A percentile compares a stretch with the other conserved stretches of the same genome.
These are phyloP conservation scores for Pseudolaguvia tuberculata DNA, from an alignment of 2,113 vertebrate species.

Conservation along the genomic window DNA sequence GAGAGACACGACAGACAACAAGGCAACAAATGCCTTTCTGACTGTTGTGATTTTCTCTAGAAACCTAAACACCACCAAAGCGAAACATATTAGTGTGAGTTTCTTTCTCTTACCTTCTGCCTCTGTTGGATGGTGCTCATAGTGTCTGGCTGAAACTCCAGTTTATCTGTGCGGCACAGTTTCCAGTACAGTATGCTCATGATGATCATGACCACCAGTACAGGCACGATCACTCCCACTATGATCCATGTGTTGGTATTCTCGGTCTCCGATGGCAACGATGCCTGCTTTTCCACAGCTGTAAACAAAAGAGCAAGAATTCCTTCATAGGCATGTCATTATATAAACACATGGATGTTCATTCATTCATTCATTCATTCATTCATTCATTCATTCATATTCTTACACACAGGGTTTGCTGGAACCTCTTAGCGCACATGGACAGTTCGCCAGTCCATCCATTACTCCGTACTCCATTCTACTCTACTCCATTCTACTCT, in stretches of 20 bases:
- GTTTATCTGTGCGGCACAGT: conserved; percentile 91
- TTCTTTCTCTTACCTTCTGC: conserved; percentile 80
- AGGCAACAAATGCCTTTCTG: conserved; percentile 20
- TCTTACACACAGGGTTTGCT: too few relatives aligned
- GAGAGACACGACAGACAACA: conserved; percentile 1
- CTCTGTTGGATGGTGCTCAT: conserved; percentile 89
- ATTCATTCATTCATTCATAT: too few relatives aligned
- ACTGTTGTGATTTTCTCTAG: not conserved
- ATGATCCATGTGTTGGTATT: conserved; percentile 90
- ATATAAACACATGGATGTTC: too few relatives aligned
- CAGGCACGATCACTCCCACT: conserved; percentile 85
- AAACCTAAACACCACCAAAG: not conserved
- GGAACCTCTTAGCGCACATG: too few relatives aligned
- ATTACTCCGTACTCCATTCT: too few relatives aligned
- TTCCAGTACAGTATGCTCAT: conserved; percentile 96
- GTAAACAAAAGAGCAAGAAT: not conserved
- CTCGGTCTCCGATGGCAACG: conserved; percentile 71
- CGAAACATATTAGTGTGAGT: not conserved
- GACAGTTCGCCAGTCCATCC: too few relatives aligned
- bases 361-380: too few relatives aligned
- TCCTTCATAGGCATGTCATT: too few relatives aligned
- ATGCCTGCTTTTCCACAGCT: conserved; percentile 83
- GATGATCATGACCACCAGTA: conserved; percentile 83
- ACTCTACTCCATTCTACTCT: too few relatives aligned
- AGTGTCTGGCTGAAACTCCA: conserved; percentile 94